phyloP scores from a whole-genome alignment of 2,797 vertebrate species.

The Tragopan temminckii region DNA sequence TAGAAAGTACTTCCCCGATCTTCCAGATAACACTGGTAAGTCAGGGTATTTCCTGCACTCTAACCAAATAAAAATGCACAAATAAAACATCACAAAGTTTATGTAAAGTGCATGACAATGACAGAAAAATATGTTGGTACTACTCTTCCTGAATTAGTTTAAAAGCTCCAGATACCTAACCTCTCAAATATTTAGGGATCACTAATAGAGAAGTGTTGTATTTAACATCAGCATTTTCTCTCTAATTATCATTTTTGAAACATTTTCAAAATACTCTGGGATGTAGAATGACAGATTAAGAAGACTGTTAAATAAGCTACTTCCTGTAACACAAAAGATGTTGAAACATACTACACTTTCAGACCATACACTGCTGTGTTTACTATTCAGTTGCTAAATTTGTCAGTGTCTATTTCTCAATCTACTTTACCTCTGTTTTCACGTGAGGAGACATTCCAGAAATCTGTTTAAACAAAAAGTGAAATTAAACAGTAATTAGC shows the following conservation, averaged over 20 bases:
- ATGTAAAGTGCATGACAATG: background rate
- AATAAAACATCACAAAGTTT: background rate
- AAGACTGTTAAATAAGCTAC: background rate
- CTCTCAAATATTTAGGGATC: background rate
- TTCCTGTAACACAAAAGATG: background rate
- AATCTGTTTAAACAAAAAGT: background rate
- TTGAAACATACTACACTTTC: background rate
- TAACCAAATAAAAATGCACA: background rate
- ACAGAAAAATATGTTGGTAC: background rate
- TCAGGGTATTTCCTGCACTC: background rate
- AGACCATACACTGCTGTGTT: background rate
- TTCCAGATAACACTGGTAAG: background rate
- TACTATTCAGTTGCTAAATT: background rate
- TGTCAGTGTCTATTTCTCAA: background rate
- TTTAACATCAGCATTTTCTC: background rate
- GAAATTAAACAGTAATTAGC: background rate
- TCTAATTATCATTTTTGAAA: background rate
- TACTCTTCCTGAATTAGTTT: background rate
- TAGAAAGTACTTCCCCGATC: background rate
- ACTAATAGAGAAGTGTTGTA: background rate
- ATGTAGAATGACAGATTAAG: background rate
- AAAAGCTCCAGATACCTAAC: background rate
- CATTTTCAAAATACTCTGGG: background rate
- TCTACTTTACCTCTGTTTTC: constrained; percentile 34
- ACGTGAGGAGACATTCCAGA: constrained; percentile 9